Evolutionary conservation across 64 coral and sea anemone species (phyloP).

Genomic region (Dendrophyllia cribrosa): DNA sequence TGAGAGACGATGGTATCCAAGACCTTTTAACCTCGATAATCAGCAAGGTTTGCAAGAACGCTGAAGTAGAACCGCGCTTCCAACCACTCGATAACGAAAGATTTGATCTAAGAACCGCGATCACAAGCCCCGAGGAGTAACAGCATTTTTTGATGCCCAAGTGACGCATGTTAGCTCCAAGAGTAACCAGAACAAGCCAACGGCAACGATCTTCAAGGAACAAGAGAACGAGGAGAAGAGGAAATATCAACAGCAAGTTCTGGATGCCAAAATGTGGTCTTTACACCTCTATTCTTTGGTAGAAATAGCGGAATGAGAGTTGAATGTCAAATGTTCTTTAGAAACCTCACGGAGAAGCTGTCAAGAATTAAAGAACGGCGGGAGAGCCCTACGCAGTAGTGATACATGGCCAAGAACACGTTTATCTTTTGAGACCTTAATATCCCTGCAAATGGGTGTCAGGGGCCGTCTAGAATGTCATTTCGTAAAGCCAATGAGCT

Average conservation of each 20-base stretch:
- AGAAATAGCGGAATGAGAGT: not conserved
- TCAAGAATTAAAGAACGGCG: too few relatives aligned
- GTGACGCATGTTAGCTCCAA: conserved; percentile 2
- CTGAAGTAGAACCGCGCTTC: conserved; percentile 35
- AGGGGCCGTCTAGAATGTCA: not conserved
- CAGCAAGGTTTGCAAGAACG: conserved; percentile 41
- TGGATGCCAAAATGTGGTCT: not conserved
- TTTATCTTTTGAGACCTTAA: not conserved
- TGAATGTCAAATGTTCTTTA: too few relatives aligned
- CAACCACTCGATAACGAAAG: conserved; percentile 27
- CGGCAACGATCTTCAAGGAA: not conserved
- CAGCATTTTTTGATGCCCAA: conserved; percentile 11
- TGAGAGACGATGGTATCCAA: conserved; percentile 4
- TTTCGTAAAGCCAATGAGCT: not conserved
- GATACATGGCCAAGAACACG: too few relatives aligned
- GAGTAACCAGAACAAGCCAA: not conserved
- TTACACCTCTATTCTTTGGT: not conserved
- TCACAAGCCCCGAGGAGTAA: conserved; percentile 34
- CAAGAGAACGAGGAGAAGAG: conserved; percentile 10
- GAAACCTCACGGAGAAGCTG: not conserved
- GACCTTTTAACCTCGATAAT: conserved; percentile 23
- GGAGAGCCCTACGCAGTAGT: too few relatives aligned
- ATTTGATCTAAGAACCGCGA: too few relatives aligned
- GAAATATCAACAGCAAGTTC: not conserved
- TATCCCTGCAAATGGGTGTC: not conserved